Conservation (phyloP, 2,888 invertebrate genomes). For the Ecliptopera silaceata region DNA sequence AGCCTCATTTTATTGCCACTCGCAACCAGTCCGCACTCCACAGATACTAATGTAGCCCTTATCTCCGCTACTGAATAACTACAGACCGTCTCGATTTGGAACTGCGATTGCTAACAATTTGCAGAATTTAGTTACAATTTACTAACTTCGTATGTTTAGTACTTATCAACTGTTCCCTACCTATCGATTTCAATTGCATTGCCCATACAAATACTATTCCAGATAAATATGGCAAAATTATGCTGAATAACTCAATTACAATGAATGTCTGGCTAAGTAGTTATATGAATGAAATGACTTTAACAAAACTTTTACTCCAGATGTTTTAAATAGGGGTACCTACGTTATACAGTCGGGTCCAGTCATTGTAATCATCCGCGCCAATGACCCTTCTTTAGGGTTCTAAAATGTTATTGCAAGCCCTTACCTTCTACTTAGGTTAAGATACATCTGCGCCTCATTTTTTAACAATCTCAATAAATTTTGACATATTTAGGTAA, state of each 20-base stretch:
- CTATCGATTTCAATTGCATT: not conserved
- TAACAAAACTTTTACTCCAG: constrained; percentile 14
- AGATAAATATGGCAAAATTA: too few relatives aligned
- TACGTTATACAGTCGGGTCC: too few relatives aligned
- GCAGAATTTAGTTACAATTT: not conserved
- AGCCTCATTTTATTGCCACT: constrained; percentile 68
- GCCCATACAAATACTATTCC: too few relatives aligned
- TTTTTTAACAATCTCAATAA: too few relatives aligned
- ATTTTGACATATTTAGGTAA: too few relatives aligned
- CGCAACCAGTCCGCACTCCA: constrained; percentile 57
- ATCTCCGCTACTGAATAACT: constrained; percentile 62
- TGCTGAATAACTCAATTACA: not conserved
- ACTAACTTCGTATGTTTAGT: not conserved
- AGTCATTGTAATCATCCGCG: constrained; percentile 14
- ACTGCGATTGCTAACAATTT: constrained; percentile 31
- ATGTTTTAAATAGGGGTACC: constrained; percentile 15
- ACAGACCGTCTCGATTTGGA: constrained; percentile 40
- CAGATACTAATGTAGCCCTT: constrained; percentile 59
- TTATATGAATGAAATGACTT: constrained; percentile 1
- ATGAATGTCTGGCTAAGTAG: not conserved
- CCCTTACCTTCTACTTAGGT: not conserved
- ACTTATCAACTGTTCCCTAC: not conserved
- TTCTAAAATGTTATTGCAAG: not conserved
- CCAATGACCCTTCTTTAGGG: constrained; percentile 9
- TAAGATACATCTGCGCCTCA: too few relatives aligned